phyloP scores from a whole-genome alignment of 2,113 vertebrate species.

The Lota lota region DNA sequence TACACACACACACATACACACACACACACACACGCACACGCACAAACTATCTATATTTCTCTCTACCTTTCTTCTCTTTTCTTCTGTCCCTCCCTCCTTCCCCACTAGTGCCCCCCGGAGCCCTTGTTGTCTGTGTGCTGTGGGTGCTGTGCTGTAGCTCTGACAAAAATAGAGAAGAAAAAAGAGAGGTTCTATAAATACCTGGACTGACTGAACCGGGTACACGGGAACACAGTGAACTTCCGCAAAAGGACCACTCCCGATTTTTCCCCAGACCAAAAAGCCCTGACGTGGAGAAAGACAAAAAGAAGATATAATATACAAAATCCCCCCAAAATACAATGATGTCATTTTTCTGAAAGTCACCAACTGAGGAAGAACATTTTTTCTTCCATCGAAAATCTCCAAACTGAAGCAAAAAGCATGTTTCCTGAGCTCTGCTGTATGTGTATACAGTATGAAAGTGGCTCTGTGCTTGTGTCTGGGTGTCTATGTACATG shows the following conservation, averaged over 20 bases:
- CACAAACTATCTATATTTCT: constrained; percentile 1
- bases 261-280: constrained; percentile 52
- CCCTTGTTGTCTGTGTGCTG: constrained; percentile 67
- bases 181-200: constrained; percentile 22
- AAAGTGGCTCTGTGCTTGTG: not conserved
- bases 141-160: constrained; percentile 77
- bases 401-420: constrained; percentile 44
- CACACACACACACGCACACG: not conserved
- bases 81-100: constrained; percentile 36
- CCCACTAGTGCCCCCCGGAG: constrained; percentile 33
- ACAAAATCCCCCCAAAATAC: constrained; percentile 26
- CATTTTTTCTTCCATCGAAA: constrained; percentile 64
- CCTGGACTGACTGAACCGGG: constrained; percentile 55
- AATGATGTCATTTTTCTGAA: constrained; percentile 70
- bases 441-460: constrained; percentile 32
- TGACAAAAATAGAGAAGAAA: constrained; percentile 61
- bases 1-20: not conserved
- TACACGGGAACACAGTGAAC: constrained; percentile 49
- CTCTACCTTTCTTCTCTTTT: constrained; percentile 16
- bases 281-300: constrained; percentile 49
- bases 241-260: constrained; percentile 49
- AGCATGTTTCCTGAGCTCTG: constrained; percentile 34
- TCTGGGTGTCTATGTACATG: not conserved
- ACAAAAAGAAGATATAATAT: constrained; percentile 9
- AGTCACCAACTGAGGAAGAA: constrained; percentile 55